Base-by-base conservation (phyloP, 1,140 invertebrate species). In the Neodiprion fabricii region DNA sequence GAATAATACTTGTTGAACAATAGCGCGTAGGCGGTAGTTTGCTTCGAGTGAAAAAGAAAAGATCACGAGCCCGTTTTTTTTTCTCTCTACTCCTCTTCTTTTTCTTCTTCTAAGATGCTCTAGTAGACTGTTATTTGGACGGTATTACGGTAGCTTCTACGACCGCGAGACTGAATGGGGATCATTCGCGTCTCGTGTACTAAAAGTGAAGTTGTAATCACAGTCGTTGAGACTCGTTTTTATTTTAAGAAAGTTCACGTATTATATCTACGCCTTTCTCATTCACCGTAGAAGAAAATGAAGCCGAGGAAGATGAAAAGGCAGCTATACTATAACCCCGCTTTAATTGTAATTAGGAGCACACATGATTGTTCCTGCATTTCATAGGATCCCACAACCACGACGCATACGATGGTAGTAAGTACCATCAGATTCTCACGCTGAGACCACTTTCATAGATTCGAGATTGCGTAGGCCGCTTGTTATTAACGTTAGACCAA, bases 391-490 rank as follows among this genome's bases (percentile, higher is more conserved):
- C 53, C 53, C 53, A 61, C 53, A 61, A 61, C 53, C 53, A 11
- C 53, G 1, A 11, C 53, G 11, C 53, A 61, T 61, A 61, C 28
- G 28, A 40, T 40, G 28, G 28, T 40, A 40, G 28, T 40, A 61
- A 14, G 53, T 61, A 61, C 11, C 53, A 61, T 61, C 53, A 61
- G 11, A 12, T 61, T 61, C 53, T 61, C 53, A 61, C 53, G 53
- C 11, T 61, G 53, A 61, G 53, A 61, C 53, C 53, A 61, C 53
- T 61, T 61, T 61, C 53, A 61, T 14, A 61, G 53, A 61, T 61
- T 61, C 53, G 53, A 61, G 53, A 61, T 61, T 61, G 53, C 53
- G 53, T 61, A 61, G 2, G 2, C 28, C 8, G 1, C n/a, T 61
- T 17, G 53, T 61, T 61, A 61, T 9, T 61, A 61, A 61, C 11